These are phyloP conservation scores for Daktulosphaira vitifoliae DNA, from an alignment of 1,140 invertebrate species.

Conservation along the genomic window DNA sequence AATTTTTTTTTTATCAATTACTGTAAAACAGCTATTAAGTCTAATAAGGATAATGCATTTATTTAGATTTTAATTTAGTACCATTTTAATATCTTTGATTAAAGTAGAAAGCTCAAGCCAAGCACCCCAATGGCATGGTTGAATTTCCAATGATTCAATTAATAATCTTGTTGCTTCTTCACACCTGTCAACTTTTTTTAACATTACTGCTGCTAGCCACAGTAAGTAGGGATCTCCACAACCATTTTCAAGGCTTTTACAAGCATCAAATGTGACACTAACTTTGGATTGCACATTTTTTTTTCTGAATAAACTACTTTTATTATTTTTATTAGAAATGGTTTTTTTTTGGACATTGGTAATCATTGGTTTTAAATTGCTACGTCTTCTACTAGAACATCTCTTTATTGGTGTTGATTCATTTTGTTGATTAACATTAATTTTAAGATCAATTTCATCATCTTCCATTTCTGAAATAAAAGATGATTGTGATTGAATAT, in stretches of 20 bases:
- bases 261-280: neutral
- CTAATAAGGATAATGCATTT: no score
- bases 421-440: neutral
- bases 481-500: neutral
- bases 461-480: neutral
- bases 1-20: no score
- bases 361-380: neutral
- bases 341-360: neutral
- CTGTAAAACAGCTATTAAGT: no score
- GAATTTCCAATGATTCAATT: slow-evolving; percentile 63
- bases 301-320: neutral
- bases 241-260: neutral
- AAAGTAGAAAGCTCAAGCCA: slow-evolving; percentile 84
- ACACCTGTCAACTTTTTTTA: slow-evolving; percentile 76
- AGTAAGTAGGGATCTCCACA: slow-evolving; percentile 71
- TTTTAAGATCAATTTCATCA: neutral
- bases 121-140: slow-evolving; percentile 83
- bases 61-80: slow-evolving; percentile 27
- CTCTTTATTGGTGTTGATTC: slow-evolving; percentile 15
- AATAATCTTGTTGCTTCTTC: slow-evolving; percentile 66
- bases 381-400: slow-evolving; percentile 6
- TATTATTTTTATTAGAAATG: neutral
- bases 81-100: slow-evolving; percentile 60
- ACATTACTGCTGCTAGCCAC: slow-evolving; percentile 84
- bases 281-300: slow-evolving; percentile 1